Percentiles rank a stretch among this genome's conserved stretches.
phyloP scores from a whole-genome alignment of 1,140 invertebrate genomes.

The Cecropterus lyciades region DNA sequence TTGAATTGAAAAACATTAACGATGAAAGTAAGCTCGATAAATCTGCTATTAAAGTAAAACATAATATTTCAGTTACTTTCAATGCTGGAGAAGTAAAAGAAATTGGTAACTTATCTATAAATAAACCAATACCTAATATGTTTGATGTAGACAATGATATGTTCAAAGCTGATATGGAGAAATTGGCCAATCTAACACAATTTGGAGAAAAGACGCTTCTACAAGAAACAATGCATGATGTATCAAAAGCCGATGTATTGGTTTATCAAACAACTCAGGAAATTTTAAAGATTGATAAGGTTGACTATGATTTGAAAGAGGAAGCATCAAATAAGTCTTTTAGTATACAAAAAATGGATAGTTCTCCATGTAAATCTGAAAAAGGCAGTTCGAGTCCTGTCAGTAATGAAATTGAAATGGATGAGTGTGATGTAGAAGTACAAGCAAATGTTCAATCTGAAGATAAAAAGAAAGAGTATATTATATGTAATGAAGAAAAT shows the following conservation, averaged over 20 bases:
- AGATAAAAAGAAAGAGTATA: neutral
- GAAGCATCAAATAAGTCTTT: slow-evolving; percentile 16
- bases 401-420: neutral
- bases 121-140: slow-evolving; percentile 42
- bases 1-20: neutral
- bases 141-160: slow-evolving; percentile 41
- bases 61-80: slow-evolving; percentile 1
- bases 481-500: neutral
- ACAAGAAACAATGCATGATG: slow-evolving; percentile 32
- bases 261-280: slow-evolving; percentile 49
- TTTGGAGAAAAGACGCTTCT: slow-evolving; percentile 26
- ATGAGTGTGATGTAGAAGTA: slow-evolving; percentile 4
- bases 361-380: neutral
- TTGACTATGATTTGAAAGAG: slow-evolving; percentile 2
- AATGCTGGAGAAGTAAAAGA: slow-evolving; percentile 11
- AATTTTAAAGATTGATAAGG: slow-evolving; percentile 8
- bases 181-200: slow-evolving; percentile 9
- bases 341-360: neutral
- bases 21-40: slow-evolving; percentile 2
- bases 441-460: neutral
- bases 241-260: slow-evolving; percentile 40
- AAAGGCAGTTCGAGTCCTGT: neutral
- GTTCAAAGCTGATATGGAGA: slow-evolving; percentile 26
- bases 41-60: neutral
- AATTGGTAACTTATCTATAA: slow-evolving; percentile 39